Evolutionary conservation across 2,113 vertebrate genomes (phyloP), one percentile per base, ranked within the genome.

Genomic region (Nicator chloris): DNA sequence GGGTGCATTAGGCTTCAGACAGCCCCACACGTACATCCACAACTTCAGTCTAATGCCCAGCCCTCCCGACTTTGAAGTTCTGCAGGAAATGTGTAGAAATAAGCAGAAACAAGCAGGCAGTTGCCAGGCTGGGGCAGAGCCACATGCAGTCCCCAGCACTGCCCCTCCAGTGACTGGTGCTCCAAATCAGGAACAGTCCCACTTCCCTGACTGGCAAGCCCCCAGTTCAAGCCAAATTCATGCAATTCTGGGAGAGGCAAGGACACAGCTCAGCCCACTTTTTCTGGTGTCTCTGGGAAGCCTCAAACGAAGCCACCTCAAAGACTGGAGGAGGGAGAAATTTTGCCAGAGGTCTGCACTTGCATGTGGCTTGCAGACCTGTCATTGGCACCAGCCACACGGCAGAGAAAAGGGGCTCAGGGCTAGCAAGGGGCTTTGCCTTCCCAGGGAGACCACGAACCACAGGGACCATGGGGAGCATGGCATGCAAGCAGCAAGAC

Each of bases 361-460:
- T 24, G 33, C 0, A 1, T 1, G 3, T 35, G 57, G 23, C 24
- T 21, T 54, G 31, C 81, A 80, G 63, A 44, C 7, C 37, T 82
- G 54, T 9, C 3, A 4, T 1, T 44, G 72, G 53, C 70, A 79
- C 22, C 8, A 51, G 60, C n/a, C 19, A 7, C 5, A 0, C 2
- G 20, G 40, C 70, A 88, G 8, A 79, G 17, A 86, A 64, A 64
- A 35, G 28, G 17, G 23, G 5, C 27, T 40, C 1, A 1, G 49
- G 47, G 56, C 39, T 59, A 23, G 53, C 13, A 16, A 85, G 53
- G 59, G 30, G 21, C 12, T 81, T n/a, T 89, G 49, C 45, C 64
- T 86, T 77, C 64, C n/a, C 40, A 54, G 20, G 12, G 57, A 66
- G 12, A 11, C 42, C 42, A 10, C 2, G 3, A 57, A 31, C 31